Conservation (phyloP, 2,797 vertebrate species). For the Xyrichtys novacula region DNA sequence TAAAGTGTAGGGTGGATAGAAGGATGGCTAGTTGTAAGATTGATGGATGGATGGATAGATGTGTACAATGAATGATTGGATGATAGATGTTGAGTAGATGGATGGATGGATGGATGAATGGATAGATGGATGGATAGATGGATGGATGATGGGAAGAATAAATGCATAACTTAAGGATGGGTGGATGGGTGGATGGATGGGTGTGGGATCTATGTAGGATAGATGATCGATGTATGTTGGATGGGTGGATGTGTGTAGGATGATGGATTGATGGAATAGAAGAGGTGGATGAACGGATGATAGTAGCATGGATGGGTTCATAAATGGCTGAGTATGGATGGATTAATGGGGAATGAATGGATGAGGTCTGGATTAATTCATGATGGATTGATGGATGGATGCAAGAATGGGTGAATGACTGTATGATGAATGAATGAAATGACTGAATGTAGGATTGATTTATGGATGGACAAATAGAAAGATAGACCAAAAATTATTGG, state of each 20-base stretch:
- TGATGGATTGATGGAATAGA: neutral
- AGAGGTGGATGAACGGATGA: no score
- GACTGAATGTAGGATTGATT: neutral
- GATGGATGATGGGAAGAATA: no score
- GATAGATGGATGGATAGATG: no score
- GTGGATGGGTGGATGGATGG: no score
- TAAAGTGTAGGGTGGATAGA: no score
- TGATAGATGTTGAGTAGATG: neutral
- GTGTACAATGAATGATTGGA: no score
- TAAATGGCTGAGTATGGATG: neutral
- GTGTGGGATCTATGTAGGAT: no score
- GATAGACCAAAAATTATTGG: neutral
- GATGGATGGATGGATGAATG: neutral
- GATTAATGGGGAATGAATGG: neutral
- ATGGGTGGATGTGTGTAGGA: neutral
- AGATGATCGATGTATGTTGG: no score
- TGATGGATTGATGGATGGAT: neutral
- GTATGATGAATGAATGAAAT: neutral
- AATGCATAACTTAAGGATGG: no score
- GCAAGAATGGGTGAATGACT: neutral
- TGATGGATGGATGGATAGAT: neutral
- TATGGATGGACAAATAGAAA: neutral
- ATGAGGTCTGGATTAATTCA: no score
- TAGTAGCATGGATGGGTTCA: neutral
- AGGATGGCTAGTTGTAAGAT: no score